These are phyloP conservation scores for Spisula solida DNA, from an alignment of 2,888 invertebrate genomes.

Conservation along the genomic window DNA sequence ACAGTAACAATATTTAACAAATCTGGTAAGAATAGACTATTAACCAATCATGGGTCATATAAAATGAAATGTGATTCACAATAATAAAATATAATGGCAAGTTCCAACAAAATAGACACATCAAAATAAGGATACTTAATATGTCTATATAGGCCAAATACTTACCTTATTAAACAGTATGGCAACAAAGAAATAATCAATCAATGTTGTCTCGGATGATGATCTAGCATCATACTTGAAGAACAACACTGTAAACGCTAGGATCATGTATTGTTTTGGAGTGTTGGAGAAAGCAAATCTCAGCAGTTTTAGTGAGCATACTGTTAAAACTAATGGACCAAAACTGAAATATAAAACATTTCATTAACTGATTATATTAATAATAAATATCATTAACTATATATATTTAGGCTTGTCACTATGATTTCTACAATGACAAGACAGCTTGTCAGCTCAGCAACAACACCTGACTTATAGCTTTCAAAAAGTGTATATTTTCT, in stretches of 20 bases:
- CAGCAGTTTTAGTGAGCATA: slow-evolving; percentile 95
- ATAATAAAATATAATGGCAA: too few species aligned
- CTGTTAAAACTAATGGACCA: slow-evolving; percentile 94
- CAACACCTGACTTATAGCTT: background rate
- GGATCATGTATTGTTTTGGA: slow-evolving; percentile 95
- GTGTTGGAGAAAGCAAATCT: slow-evolving; percentile 97
- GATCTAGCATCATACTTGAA: slow-evolving; percentile 94
- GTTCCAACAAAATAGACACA: too few species aligned
- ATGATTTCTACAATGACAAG: background rate
- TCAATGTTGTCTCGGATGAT: slow-evolving; percentile 95
- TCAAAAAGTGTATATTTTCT: too few species aligned
- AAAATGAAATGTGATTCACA: too few species aligned
- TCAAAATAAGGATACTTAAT: too few species aligned
- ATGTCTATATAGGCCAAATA: background rate
- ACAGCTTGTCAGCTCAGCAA: background rate
- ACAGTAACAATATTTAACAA: too few species aligned
- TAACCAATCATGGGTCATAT: too few species aligned
- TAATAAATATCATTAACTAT: too few species aligned
- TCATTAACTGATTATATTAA: background rate
- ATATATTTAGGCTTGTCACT: background rate
- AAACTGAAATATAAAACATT: slow-evolving; percentile 86
- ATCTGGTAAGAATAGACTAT: too few species aligned
- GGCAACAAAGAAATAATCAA: slow-evolving; percentile 97
- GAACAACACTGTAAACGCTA: slow-evolving; percentile 95
- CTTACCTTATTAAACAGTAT: slow-evolving; percentile 94